Evolutionary conservation across 2,797 vertebrate genomes (phyloP), one percentile per base, ranked within the genome.

Genomic region (Mastacembelus armatus): DNA sequence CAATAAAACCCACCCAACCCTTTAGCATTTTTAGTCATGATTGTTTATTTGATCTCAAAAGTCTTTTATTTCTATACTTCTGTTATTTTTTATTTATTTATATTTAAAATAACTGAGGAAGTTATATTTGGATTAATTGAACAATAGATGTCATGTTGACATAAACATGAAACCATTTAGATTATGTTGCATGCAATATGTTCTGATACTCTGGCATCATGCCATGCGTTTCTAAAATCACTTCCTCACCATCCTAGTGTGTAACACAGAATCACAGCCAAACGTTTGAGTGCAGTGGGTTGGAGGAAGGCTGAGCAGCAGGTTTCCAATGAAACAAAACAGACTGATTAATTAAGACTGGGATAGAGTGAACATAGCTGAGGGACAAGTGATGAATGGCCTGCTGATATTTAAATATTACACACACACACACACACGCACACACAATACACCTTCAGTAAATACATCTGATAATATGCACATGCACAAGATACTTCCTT

Each of bases 341-440:
- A 24, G 44, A 57, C 45, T 71, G 77, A 78, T 81, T 67, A 81
- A 79, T 83, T 57, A 72, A 55, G 32, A 40, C 80, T 67, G 71
- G 66, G 66, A 69, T 16, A 65, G 59, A 77, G 43, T 59, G 74
- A 76, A 48, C 59, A 51, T 52, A 71, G 71, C 64, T 61, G 65
- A 74, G 40, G 43, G 71, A 75, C 62, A 10, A 35, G 48, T 80
- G 77, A 88, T 80, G 74, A 85, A 88, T 84, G 66, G 27, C 69
- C 66, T 39, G 48, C 79, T 78, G 75, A 78, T 86, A 72, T 75
- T 72, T 82, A 73, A 69, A 83, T 77, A 79, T 77, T 66, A 58
- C 57, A 38, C 63, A 44, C 32, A 26, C 4, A 12, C 15, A n/a
- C n/a, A 42, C 10, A 27, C 19, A 54, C n/a, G 39, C 29, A 10